These are phyloP conservation scores for Notothenia coriiceps DNA, from an alignment of 2,113 vertebrate species.

Conservation along the genomic window DNA sequence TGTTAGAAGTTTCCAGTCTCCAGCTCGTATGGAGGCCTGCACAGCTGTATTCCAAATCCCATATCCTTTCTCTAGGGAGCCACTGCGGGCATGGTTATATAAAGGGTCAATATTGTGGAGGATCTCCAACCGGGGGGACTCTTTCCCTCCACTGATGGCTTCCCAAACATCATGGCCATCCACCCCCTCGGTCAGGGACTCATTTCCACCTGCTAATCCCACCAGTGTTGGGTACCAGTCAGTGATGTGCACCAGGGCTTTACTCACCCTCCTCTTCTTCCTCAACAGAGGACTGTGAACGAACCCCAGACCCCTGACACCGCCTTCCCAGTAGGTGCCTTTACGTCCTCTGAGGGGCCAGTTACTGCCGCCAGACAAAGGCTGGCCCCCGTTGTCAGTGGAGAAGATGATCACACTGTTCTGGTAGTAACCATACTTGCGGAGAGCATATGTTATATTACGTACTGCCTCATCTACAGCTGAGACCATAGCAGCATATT, in stretches of 20 bases:
- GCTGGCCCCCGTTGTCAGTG: slow-evolving; percentile 96
- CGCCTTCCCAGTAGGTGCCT: slow-evolving; percentile 98
- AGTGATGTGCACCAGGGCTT: slow-evolving; percentile 93
- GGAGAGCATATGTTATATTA: slow-evolving; percentile 95
- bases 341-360: slow-evolving; percentile 97
- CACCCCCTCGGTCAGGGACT: slow-evolving; percentile 84
- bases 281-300: slow-evolving; percentile 95
- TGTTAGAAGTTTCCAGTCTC: slow-evolving; percentile 97
- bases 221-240: slow-evolving; percentile 98
- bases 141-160: slow-evolving; percentile 92
- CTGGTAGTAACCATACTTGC: slow-evolving; percentile 95
- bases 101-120: slow-evolving; percentile 97
- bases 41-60: slow-evolving; percentile 96
- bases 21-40: slow-evolving; percentile 93
- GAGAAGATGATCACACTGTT: slow-evolving; percentile 96
- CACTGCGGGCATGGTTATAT: slow-evolving; percentile 90
- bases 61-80: slow-evolving; percentile 89
- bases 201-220: slow-evolving; percentile 89
- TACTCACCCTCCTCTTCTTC: slow-evolving; percentile 89
- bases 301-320: slow-evolving; percentile 93
- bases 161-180: slow-evolving; percentile 95
- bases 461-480: slow-evolving; percentile 94
- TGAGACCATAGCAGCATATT: slow-evolving; percentile 96
- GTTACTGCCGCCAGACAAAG: slow-evolving; percentile 95
- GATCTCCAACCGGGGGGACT: slow-evolving; percentile 92